Evolutionary conservation across 2,888 invertebrate species (phyloP).

Genomic region (Drosophila quinaria): DNA sequence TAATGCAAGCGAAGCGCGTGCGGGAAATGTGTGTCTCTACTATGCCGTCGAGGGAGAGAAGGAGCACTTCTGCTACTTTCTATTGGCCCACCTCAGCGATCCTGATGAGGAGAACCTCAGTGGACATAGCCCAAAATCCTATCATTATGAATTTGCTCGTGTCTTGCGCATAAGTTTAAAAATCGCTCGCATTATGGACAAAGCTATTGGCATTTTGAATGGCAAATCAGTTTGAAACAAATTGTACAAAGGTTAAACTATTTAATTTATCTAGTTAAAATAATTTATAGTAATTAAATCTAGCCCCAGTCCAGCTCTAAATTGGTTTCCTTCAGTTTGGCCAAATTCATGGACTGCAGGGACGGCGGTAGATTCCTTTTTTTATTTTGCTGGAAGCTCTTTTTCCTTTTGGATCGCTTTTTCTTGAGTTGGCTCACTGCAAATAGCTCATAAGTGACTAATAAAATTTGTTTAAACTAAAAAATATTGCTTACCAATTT

Average conservation of each 20-base stretch:
- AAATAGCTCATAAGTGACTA: constrained; percentile 17
- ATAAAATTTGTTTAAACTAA: neutral
- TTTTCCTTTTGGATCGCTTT: constrained; percentile 19
- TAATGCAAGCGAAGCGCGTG: constrained; percentile 77
- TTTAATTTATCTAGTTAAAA: neutral
- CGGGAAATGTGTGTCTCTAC: constrained; percentile 80
- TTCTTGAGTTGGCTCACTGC: constrained; percentile 41
- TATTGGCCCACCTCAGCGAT: constrained; percentile 81
- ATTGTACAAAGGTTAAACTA: constrained; percentile 12
- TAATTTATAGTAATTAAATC: neutral
- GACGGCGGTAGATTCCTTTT: constrained; percentile 48
- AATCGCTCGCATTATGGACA: constrained; percentile 78
- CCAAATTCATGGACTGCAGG: constrained; percentile 34
- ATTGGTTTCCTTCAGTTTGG: constrained; percentile 38
- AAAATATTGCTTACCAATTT: constrained; percentile 61
- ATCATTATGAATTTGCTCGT: constrained; percentile 74
- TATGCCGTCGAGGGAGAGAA: constrained; percentile 79
- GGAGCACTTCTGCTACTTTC: constrained; percentile 82
- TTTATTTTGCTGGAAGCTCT: neutral
- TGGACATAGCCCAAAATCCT: constrained; percentile 80
- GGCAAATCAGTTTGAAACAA: constrained; percentile 21
- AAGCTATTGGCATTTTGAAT: constrained; percentile 63
- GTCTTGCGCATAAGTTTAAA: constrained; percentile 72
- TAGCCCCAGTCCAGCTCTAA: constrained; percentile 48
- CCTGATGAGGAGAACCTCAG: constrained; percentile 81